phyloP scores from a whole-genome alignment of 2,113 vertebrate genomes.

The Hirundichthys speculiger region DNA sequence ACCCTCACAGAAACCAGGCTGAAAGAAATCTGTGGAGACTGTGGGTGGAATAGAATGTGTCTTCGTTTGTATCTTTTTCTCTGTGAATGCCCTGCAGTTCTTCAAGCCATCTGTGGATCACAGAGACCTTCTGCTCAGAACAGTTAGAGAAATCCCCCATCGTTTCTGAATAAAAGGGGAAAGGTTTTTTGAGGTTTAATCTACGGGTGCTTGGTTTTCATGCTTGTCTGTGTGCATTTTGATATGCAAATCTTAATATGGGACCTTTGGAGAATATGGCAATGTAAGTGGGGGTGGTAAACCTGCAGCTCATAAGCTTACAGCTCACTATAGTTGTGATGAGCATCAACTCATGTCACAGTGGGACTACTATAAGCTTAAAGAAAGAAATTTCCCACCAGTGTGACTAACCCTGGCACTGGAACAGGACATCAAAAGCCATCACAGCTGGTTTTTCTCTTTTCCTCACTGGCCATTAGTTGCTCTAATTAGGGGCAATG shows the following conservation, averaged over 20 bases:
- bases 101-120: constrained; percentile 60
- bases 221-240: no score
- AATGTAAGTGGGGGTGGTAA: constrained; percentile 9
- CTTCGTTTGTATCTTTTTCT: constrained; percentile 31
- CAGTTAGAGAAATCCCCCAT: constrained; percentile 20
- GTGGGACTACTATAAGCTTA: constrained; percentile 25
- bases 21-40: constrained; percentile 11
- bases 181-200: neutral
- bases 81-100: constrained; percentile 56
- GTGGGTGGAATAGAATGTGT: constrained; percentile 4
- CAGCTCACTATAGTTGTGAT: constrained; percentile 38
- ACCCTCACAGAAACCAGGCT: neutral
- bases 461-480: constrained; percentile 9
- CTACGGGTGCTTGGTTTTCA: neutral
- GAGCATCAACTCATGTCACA: constrained; percentile 40
- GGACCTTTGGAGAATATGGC: no score
- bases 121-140: constrained; percentile 40
- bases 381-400: constrained; percentile 31
- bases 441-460: constrained; percentile 15
- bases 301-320: constrained; percentile 21
- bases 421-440: constrained; percentile 18
- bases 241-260: no score
- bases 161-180: neutral
- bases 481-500: constrained; percentile 5
- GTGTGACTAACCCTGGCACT: neutral